These are phyloP conservation scores for Syrphus vitripennis DNA, from an alignment of 2,888 invertebrate species.

Conservation along the genomic window DNA sequence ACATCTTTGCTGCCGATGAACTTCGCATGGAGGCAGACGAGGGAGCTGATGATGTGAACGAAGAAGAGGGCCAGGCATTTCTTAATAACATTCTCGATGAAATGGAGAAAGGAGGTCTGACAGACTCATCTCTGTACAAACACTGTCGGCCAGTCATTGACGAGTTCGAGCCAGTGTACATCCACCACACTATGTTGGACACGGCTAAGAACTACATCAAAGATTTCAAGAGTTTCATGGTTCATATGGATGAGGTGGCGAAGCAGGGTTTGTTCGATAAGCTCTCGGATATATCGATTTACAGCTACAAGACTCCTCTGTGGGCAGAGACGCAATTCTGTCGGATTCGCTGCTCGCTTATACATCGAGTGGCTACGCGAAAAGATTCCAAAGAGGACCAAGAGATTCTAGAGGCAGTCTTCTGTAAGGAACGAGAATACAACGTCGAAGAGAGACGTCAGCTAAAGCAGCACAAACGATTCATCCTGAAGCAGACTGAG, in stretches of 20 bases:
- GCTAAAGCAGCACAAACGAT: constrained; percentile 80
- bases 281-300: constrained; percentile 76
- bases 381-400: constrained; percentile 77
- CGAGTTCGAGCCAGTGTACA: constrained; percentile 78
- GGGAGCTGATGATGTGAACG: constrained; percentile 73
- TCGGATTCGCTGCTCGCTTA: constrained; percentile 79
- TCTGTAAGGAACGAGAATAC: constrained; percentile 78
- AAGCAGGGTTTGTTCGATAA: constrained; percentile 77
- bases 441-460: constrained; percentile 77
- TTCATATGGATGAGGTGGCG: constrained; percentile 78
- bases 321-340: constrained; percentile 80
- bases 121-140: constrained; percentile 77
- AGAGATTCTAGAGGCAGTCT: constrained; percentile 77
- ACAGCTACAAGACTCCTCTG: constrained; percentile 77
- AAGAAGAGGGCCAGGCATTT: constrained; percentile 75
- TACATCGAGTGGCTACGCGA: constrained; percentile 77
- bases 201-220: constrained; percentile 77
- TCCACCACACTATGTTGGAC: constrained; percentile 78
- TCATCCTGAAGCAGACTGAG: constrained; percentile 80
- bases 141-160: constrained; percentile 78
- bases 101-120: constrained; percentile 76
- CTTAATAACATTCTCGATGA: constrained; percentile 78
- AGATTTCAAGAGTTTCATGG: constrained; percentile 76
- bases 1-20: constrained; percentile 76
- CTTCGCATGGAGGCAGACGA: constrained; percentile 75